Evolutionary conservation across 2,888 invertebrate species (phyloP), one percentile per base, ranked within the genome.

Genomic region (Andrena bicolor): DNA sequence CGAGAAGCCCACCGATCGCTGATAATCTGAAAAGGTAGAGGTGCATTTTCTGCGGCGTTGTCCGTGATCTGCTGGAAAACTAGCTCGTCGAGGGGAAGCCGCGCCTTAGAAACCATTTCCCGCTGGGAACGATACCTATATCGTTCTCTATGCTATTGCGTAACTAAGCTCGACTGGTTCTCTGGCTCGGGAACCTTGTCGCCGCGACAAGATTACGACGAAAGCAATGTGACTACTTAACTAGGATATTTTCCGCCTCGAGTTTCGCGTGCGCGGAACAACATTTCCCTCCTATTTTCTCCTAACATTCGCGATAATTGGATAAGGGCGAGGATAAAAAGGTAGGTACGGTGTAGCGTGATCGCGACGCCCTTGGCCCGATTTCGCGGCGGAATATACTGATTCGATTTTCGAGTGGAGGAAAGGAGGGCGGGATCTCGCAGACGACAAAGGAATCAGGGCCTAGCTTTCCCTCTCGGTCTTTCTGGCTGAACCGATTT

Each of bases 101-200:
- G 58, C 73, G 68, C 68, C 68, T 48, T 70, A 58, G 77, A 77
- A 71, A 73, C 70, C 56, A 72, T 82, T 70, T 83, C 64, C 66
- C 61, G 61, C 60, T 64, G 68, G 72, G 13, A 41, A 41, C 41
- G 41, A 41, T 41, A 41, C 1, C 41, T 70, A 20, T 71, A 68
- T 83, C 74, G 80, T 60, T 80, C 49, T 16, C 3, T 48, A 16
- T 23, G 64, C 32, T 53, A 73, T 85, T 85, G 76, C 82, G 78
- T 79, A 85, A 85, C 30, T n/a, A 10, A 13, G 41, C 71, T 69
- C 73, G 49, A 41, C 48, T 72, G 63, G 76, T 63, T 74, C 53
- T 51, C 41, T 23, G 73, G 60, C 66, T 60, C 58, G 70, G 61
- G 63, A 74, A 65, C 56, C 23, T 69, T 53, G 53, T 72, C 71